A percentile compares a stretch with the other conserved stretches of the same genome.
Evolutionary conservation across 2,888 invertebrate genomes (phyloP).

Genomic region (Phyllotreta striolata): DNA sequence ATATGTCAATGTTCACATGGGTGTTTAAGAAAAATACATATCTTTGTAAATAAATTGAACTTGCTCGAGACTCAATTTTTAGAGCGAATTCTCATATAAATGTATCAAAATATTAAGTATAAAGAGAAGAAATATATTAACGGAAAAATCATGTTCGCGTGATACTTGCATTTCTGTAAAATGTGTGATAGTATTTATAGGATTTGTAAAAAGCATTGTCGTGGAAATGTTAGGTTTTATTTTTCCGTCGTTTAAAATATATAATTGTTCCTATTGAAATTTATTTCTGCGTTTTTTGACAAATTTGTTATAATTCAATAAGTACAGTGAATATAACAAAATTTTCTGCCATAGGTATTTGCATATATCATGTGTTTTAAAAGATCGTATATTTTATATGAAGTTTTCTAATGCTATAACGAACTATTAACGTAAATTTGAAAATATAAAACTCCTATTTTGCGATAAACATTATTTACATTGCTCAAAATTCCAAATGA

Average conservation of each 20-base stretch:
- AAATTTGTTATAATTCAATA: neutral
- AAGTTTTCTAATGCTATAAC: conserved; percentile 37
- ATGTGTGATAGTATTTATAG: conserved; percentile 60
- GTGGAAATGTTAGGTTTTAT: conserved; percentile 42
- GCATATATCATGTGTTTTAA: conserved; percentile 29
- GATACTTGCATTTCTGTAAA: conserved; percentile 59
- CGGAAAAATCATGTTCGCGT: conserved; percentile 50
- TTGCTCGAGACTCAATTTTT: too few relatives aligned
- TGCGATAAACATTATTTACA: conserved; percentile 39
- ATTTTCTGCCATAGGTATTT: conserved; percentile 34
- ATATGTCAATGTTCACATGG: too few relatives aligned
- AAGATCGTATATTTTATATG: conserved; percentile 42
- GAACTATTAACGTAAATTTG: conserved; percentile 25
- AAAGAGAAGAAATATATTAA: conserved; percentile 17
- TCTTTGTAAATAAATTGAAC: too few relatives aligned
- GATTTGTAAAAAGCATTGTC: conserved; percentile 47
- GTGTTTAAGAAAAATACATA: too few relatives aligned
- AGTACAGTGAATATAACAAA: neutral
- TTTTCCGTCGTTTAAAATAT: conserved; percentile 46
- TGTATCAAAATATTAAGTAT: conserved; percentile 10
- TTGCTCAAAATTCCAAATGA: conserved; percentile 44
- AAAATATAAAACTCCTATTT: conserved; percentile 30
- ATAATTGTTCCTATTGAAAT: conserved; percentile 48
- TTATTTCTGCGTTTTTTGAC: conserved; percentile 41
- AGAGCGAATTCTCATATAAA: neutral